Conservation (phyloP, 1,140 invertebrate species). For the Sinella curviseta region DNA sequence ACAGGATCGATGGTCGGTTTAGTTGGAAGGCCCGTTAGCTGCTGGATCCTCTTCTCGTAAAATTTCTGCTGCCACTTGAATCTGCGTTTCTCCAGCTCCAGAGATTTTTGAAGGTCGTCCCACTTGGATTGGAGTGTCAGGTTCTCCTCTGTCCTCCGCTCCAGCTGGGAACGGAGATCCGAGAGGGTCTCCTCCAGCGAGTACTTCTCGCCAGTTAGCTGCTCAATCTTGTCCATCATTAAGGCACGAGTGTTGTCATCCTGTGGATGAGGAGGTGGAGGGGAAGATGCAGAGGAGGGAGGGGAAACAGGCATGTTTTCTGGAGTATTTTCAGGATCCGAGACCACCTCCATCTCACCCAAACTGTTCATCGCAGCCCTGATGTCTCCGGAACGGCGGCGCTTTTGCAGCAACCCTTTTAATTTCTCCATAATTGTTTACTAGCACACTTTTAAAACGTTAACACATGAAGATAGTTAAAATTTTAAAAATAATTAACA, state of each 20-base stretch:
- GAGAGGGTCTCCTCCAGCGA: not conserved
- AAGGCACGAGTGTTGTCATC: not conserved
- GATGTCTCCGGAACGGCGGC: not conserved
- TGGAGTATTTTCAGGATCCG: constrained; percentile 2
- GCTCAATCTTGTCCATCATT: constrained; percentile 8
- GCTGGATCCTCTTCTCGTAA: not conserved
- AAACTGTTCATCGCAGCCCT: not conserved
- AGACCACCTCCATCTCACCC: not conserved
- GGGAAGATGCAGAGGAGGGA: not conserved
- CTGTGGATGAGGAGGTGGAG: not conserved
- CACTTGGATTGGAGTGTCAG: not conserved
- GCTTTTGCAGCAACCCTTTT: not conserved
- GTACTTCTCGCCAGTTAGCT: not conserved
- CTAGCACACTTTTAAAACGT: too few relatives aligned
- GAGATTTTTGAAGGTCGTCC: not conserved
- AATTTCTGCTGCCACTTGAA: not conserved
- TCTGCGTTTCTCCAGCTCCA: not conserved
- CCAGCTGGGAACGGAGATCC: not conserved
- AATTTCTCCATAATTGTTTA: not conserved
- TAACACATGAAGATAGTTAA: too few relatives aligned
- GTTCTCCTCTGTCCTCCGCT: not conserved
- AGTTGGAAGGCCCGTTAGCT: not conserved
- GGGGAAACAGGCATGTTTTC: not conserved
- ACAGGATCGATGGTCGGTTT: not conserved
- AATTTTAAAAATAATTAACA: too few relatives aligned